Conservation (phyloP, 2,888 invertebrate genomes). For the Ectemnius continuus region DNA sequence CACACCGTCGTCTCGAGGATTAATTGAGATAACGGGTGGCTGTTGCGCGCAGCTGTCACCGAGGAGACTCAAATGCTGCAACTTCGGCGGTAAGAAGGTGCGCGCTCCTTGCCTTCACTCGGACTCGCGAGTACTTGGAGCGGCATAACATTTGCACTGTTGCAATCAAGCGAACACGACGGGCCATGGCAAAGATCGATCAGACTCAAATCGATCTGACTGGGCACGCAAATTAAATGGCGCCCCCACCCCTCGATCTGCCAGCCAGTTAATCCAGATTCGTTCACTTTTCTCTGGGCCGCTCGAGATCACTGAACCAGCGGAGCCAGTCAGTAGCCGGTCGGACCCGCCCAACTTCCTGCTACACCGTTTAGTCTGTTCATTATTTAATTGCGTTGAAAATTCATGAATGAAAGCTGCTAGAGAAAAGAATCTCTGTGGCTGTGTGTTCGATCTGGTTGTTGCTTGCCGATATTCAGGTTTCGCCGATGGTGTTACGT, state of each 20-base stretch:
- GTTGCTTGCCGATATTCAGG: not conserved
- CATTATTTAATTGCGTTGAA: constrained; percentile 24
- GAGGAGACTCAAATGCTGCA: constrained; percentile 8
- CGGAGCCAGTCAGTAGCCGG: no score
- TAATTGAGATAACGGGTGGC: constrained; percentile 22
- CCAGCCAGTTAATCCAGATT: constrained; percentile 12
- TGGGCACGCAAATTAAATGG: constrained; percentile 38
- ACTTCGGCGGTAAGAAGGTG: not conserved
- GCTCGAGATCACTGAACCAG: no score
- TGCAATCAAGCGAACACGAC: constrained; percentile 40
- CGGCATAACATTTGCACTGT: constrained; percentile 9
- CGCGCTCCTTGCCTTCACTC: no score
- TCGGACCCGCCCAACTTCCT: not conserved
- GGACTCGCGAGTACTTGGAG: constrained; percentile 16
- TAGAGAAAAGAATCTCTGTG: not conserved
- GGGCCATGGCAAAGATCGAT: constrained; percentile 32
- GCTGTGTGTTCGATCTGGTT: not conserved
- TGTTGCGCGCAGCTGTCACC: constrained; percentile 32
- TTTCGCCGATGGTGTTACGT: not conserved
- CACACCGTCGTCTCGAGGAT: constrained; percentile 17
- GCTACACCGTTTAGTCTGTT: not conserved
- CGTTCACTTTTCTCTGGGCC: no score
- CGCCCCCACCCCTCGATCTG: not conserved
- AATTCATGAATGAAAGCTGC: constrained; percentile 41
- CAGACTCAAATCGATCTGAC: constrained; percentile 17